Conservation (phyloP, 2,888 invertebrate species). For the Apodemia zela region DNA sequence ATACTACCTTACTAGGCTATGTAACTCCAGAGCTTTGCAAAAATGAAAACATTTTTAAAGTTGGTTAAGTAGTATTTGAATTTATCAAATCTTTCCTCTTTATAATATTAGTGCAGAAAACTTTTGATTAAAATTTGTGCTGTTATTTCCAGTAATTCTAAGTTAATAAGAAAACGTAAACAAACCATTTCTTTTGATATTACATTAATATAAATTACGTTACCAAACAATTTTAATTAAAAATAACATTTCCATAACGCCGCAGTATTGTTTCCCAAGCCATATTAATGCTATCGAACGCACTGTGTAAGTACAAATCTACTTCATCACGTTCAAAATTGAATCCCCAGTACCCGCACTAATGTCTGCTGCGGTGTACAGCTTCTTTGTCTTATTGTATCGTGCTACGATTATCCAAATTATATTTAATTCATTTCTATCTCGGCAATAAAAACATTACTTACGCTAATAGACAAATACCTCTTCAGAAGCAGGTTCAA, state of each 20-base stretch:
- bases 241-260: neutral
- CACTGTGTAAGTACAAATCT: slow-evolving; percentile 56
- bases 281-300: slow-evolving; percentile 29
- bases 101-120: too few relatives aligned
- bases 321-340: slow-evolving; percentile 80
- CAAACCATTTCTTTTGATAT: neutral
- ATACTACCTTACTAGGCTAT: too few relatives aligned
- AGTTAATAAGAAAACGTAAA: too few relatives aligned
- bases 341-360: slow-evolving; percentile 70
- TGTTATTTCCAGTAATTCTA: too few relatives aligned
- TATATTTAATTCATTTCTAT: slow-evolving; percentile 78
- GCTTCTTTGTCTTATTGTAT: slow-evolving; percentile 72
- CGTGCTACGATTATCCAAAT: slow-evolving; percentile 76
- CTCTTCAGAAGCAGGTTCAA: too few relatives aligned
- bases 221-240: neutral
- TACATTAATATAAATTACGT: neutral
- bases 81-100: too few relatives aligned
- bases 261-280: slow-evolving; percentile 7
- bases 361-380: slow-evolving; percentile 59
- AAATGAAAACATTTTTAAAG: too few relatives aligned
- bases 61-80: too few relatives aligned
- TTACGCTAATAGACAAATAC: neutral
- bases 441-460: slow-evolving; percentile 37
- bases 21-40: too few relatives aligned
- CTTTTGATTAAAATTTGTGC: too few relatives aligned